Evolutionary conservation across 2,113 vertebrate genomes (phyloP), one percentile per base, ranked within the genome.

Genomic region (Lophochroa leadbeateri): DNA sequence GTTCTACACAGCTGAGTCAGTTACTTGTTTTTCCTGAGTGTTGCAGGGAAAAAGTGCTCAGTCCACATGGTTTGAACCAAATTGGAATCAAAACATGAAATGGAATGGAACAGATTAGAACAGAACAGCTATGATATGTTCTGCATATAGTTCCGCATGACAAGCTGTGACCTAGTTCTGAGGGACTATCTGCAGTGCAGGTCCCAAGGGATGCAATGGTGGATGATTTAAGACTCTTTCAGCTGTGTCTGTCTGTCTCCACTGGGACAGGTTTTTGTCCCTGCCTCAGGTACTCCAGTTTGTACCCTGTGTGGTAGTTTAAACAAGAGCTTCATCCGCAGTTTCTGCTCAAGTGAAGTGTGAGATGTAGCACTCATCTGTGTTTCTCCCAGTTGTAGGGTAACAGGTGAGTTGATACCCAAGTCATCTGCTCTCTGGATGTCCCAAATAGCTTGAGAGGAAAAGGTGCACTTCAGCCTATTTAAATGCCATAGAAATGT

Each of bases 381-480:
- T 31, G 20, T 53, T 86, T 69, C 70, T 88, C 27, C 41, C 9
- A 25, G 6, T 58, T 90, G 41, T 28, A 49, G 58, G 4, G 31
- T 33, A 33, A 7, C 0, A 1, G 27, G 11, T 37, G 21, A 23
- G 24, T 79, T 94, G 64, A 33, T 43, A 33, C 67, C 27, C 0
- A 2, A 63, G 65, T 63, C 9, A 17, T 37, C 17, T 50, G 46
- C 41, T 60, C 6, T 81, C 20, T 68, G 77, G 7, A 3, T 55
- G 23, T 31, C 69, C 41, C 44, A 21, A 25, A 16, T 25, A 6
- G 4, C 33, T 68, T 44, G 6, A 28, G 74, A 79, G 24, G 28
- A 76, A 79, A 35, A 43, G 0, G 16, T n/a, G 4, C 1, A 2
- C 41, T 86, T 68, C 20, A 29, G 10, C 24, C 29, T 1, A 0